A percentile compares a stretch with the other conserved stretches of the same genome.
Conservation (phyloP, 2,797 vertebrate species). For the Rousettus madagascariensis region DNA sequence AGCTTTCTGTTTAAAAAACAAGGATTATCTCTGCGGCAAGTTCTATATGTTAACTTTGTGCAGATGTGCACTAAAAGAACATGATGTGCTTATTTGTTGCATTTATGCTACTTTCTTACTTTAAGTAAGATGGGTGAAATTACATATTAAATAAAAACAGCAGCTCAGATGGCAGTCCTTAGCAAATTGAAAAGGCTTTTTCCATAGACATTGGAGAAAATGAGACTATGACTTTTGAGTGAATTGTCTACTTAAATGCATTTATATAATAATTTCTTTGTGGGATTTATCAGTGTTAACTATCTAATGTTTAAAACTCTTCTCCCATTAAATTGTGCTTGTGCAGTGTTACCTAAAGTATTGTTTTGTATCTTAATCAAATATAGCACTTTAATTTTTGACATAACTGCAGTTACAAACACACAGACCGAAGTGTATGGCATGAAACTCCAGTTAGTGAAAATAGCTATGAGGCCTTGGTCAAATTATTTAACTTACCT, state of each 20-base stretch:
- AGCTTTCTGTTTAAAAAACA: conserved; percentile 69
- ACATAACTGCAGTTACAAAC: background rate
- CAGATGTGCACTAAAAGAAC: conserved; percentile 84
- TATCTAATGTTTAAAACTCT: conserved; percentile 44
- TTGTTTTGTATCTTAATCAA: conserved; percentile 48
- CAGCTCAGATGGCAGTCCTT: conserved; percentile 73
- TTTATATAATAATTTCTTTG: background rate
- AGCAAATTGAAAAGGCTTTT: conserved; percentile 63
- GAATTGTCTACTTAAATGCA: conserved; percentile 39
- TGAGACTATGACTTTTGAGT: conserved; percentile 36
- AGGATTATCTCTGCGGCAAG: conserved; percentile 65
- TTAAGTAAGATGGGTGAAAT: conserved; percentile 85
- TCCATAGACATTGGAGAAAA: conserved; percentile 64
- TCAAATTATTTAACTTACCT: background rate
- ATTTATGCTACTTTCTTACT: conserved; percentile 84
- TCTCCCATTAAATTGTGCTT: conserved; percentile 49
- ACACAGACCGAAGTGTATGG: background rate
- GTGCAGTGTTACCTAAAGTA: conserved; percentile 14
- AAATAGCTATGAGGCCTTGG: background rate
- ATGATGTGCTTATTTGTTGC: conserved; percentile 86
- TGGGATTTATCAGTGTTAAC: conserved; percentile 41
- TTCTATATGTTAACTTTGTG: conserved; percentile 80
- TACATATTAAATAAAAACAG: conserved; percentile 84
- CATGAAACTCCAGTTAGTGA: background rate
- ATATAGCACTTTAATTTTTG: conserved; percentile 13